phyloP scores from a whole-genome alignment of 1,140 invertebrate species.

The Chironomus striatipennis region DNA sequence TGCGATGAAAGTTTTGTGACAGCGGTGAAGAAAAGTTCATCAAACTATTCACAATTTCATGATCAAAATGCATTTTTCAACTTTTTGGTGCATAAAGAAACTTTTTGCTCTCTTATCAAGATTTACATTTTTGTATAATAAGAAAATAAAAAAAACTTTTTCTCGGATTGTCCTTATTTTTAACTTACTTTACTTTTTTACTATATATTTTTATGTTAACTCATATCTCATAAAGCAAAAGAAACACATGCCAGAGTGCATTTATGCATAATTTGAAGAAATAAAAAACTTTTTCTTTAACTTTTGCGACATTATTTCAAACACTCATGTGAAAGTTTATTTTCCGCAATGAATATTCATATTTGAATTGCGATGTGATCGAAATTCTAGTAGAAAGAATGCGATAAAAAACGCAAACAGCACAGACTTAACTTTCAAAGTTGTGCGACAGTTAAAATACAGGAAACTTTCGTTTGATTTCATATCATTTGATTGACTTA shows the following conservation, averaged over 20 bases:
- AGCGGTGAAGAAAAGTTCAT: background rate
- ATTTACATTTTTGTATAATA: background rate
- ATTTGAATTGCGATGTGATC: background rate
- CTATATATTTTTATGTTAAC: too few relatives aligned
- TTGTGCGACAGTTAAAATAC: background rate
- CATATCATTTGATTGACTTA: conserved; percentile 14
- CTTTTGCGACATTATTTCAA: too few relatives aligned
- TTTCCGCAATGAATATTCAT: conserved; percentile 11
- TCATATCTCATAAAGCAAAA: background rate
- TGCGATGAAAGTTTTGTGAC: background rate
- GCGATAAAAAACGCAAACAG: background rate
- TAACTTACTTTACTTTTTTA: too few relatives aligned
- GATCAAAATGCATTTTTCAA: background rate
- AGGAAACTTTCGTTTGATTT: background rate
- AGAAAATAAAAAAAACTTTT: background rate
- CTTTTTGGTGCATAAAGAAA: background rate
- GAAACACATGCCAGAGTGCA: background rate
- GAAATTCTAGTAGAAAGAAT: background rate
- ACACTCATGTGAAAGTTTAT: background rate
- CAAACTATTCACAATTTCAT: conserved; percentile 8
- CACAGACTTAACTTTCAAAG: background rate
- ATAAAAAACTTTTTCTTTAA: too few relatives aligned
- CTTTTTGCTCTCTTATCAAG: background rate
- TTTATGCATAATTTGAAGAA: too few relatives aligned
- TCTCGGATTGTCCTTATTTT: background rate